These are phyloP conservation scores for Allolobophora icterica DNA, from an alignment of 2,888 invertebrate genomes.

Conservation along the genomic window DNA sequence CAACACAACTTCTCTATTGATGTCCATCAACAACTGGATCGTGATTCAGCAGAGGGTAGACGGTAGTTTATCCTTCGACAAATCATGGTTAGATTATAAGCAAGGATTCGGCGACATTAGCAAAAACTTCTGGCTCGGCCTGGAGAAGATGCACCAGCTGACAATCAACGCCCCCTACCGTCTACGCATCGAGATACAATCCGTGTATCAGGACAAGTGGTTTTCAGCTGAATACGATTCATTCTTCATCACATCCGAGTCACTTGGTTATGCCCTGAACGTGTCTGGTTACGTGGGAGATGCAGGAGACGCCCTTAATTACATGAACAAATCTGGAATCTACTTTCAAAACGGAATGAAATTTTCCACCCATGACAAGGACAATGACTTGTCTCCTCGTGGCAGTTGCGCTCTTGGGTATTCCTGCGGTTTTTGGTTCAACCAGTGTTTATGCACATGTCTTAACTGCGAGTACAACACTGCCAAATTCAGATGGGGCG, in stretches of 20 bases:
- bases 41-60: no score
- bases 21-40: no score
- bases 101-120: not conserved
- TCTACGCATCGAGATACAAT: not conserved
- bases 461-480: not conserved
- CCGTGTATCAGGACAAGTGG: not conserved
- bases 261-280: not conserved
- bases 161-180: not conserved
- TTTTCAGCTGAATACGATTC: not conserved
- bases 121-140: conserved; percentile 8
- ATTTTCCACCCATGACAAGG: not conserved
- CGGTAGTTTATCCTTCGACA: no score
- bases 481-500: not conserved
- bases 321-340: not conserved
- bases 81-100: not conserved
- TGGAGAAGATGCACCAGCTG: not conserved
- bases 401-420: not conserved
- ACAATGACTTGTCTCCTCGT: not conserved
- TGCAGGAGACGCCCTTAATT: not conserved
- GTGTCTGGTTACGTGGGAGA: conserved; percentile 18
- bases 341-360: not conserved
- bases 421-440: not conserved
- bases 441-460: not conserved
- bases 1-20: no score
- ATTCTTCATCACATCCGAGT: not conserved